phyloP scores from a whole-genome alignment of 1,140 invertebrate genomes.

The Bombyx mori region ASM3026992v2 NC_085119.1:15050501-15051000 shows the following conservation, averaged over 20 bases:
- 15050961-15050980: no score
- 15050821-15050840: conserved; percentile 24
- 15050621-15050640: background rate
- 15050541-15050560: no score
- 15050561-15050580: no score
- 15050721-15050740: background rate
- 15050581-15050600: no score
- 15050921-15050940: conserved; percentile 11
- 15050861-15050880: conserved; percentile 13
- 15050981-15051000: no score
- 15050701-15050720: background rate
- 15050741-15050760: background rate
- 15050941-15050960: no score
- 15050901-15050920: conserved; percentile 8
- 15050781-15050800: conserved; percentile 20
- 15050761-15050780: background rate
- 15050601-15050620: no score
- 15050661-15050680: background rate
- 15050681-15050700: no score
- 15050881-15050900: conserved; percentile 11
- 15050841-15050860: conserved; percentile 30
- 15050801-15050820: conserved; percentile 23
- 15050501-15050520: no score
- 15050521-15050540: no score
- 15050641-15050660: background rate